Evolutionary conservation across 2,113 vertebrate species (phyloP).

Genomic region (Stictonetta naevosa): DNA sequence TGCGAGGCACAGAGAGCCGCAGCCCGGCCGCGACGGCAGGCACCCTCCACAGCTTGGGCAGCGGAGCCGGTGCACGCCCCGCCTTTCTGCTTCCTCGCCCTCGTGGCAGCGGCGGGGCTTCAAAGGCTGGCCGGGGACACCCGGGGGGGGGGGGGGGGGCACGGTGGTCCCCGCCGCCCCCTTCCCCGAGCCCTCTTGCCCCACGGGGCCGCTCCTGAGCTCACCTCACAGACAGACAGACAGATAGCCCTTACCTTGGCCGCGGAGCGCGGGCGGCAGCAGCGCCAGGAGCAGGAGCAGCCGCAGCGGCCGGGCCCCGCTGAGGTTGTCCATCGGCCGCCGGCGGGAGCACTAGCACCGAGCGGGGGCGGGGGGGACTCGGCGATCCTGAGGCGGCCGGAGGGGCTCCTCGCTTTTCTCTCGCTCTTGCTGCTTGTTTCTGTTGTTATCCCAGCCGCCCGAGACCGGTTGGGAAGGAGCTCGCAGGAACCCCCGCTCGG

Average conservation of each 20-base stretch:
- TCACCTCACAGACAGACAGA: no score
- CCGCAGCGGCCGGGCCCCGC: conserved; percentile 7
- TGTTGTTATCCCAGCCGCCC: conserved; percentile 29
- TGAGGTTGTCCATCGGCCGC: conserved; percentile 34
- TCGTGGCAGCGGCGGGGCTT: conserved; percentile 22
- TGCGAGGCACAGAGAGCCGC: no score
- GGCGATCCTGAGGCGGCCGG: neutral
- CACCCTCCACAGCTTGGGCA: neutral
- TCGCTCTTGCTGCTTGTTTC: neutral
- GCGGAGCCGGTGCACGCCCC: neutral
- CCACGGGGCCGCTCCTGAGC: no score
- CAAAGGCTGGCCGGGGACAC: neutral
- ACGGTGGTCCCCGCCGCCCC: no score
- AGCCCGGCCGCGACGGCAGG: no score
- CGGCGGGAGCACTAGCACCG: neutral
- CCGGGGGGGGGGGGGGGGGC: neutral
- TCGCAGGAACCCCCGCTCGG: neutral
- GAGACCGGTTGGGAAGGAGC: conserved; percentile 22
- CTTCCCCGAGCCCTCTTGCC: neutral
- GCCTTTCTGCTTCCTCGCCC: conserved; percentile 17
- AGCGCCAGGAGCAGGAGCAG: conserved; percentile 27
- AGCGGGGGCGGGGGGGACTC: neutral
- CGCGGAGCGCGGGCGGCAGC: neutral
- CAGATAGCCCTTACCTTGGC: conserved; percentile 28
- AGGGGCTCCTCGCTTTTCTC: neutral